phyloP scores from a whole-genome alignment of 2,888 invertebrate species.

The Hartigia nigra region DNA sequence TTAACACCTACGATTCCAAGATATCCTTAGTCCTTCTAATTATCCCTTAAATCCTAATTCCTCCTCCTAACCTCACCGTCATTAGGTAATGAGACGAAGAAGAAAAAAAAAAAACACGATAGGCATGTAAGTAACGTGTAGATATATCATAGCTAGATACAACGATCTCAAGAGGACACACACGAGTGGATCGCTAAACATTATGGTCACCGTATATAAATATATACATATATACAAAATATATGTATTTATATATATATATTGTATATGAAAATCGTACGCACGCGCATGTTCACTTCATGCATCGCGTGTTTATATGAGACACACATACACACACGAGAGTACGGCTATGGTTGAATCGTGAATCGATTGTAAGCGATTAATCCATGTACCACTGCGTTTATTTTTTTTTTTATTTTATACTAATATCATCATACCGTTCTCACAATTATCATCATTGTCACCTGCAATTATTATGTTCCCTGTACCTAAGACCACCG shows the following conservation, averaged over 20 bases:
- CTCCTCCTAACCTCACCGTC: slow-evolving; percentile 5
- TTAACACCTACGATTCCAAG: not conserved
- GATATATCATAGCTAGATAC: slow-evolving; percentile 65
- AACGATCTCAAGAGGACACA: slow-evolving; percentile 58
- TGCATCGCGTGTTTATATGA: slow-evolving; percentile 22
- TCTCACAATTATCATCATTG: not conserved
- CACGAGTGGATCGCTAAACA: slow-evolving; percentile 53
- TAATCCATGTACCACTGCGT: slow-evolving; percentile 14
- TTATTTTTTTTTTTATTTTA: slow-evolving; percentile 13
- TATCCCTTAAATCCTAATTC: not conserved
- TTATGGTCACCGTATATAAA: slow-evolving; percentile 32
- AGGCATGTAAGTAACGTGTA: slow-evolving; percentile 61
- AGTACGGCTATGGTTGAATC: slow-evolving; percentile 60
- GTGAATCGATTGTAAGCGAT: slow-evolving; percentile 51
- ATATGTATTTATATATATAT: slow-evolving; percentile 28
- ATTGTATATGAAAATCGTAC: slow-evolving; percentile 14
- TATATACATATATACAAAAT: slow-evolving; percentile 16
- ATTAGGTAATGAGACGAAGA: slow-evolving; percentile 5
- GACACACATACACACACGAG: slow-evolving; percentile 15
- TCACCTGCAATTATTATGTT: slow-evolving; percentile 13
- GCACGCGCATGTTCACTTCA: slow-evolving; percentile 28
- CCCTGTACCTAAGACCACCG: not conserved
- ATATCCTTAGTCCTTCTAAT: not conserved
- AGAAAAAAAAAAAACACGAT: slow-evolving; percentile 27
- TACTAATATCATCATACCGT: slow-evolving; percentile 1